phyloP scores from a whole-genome alignment of 64 coral and sea anemone species.

The Trachythela sp. region DNA sequence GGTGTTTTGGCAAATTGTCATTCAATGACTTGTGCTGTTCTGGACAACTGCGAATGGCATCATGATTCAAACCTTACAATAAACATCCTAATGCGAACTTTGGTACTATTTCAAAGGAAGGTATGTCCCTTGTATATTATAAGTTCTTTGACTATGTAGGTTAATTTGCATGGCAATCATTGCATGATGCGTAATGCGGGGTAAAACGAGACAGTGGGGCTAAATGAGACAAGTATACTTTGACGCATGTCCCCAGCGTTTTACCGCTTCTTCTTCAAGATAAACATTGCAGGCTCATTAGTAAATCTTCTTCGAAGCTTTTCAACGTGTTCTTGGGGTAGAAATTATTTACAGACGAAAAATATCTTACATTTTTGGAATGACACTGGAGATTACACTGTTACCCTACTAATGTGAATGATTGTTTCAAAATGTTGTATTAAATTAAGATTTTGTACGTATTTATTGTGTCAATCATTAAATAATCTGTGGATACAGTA shows the following conservation, averaged over 20 bases:
- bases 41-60: too few species aligned
- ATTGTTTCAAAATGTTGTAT: background rate
- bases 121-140: too few species aligned
- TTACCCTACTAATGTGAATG: background rate
- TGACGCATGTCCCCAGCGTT: background rate
- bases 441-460: background rate
- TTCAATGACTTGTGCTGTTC: too few species aligned
- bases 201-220: too few species aligned
- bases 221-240: background rate
- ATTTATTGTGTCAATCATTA: background rate
- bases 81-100: too few species aligned
- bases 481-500: background rate
- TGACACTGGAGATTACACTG: background rate
- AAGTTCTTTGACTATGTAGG: too few species aligned
- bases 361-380: background rate
- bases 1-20: too few species aligned
- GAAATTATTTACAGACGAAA: background rate
- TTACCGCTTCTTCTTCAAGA: background rate
- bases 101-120: too few species aligned
- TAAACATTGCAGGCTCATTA: background rate
- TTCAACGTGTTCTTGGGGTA: background rate
- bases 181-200: too few species aligned
- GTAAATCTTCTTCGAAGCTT: background rate
- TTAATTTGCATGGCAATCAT: too few species aligned
- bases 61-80: too few species aligned